Evolutionary conservation across 2,113 vertebrate genomes (phyloP).

Genomic region (Glaucomys volans): DNA sequence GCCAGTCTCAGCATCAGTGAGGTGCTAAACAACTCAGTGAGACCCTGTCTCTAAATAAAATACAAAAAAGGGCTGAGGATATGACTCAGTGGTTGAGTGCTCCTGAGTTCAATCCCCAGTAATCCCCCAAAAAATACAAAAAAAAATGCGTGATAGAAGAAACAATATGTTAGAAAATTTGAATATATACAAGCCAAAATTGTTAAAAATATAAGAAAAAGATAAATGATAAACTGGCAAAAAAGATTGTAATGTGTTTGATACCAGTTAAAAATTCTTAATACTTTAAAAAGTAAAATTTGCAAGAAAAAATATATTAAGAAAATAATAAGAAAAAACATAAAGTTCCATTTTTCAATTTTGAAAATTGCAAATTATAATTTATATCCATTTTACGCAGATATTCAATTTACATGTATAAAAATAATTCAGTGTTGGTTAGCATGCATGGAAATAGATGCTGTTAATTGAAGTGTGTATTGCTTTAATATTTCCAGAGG

Average conservation of each 20-base stretch:
- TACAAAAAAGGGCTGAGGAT: neutral
- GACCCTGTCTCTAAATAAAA: no score
- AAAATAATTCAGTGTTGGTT: neutral
- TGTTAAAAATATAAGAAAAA: constrained; percentile 34
- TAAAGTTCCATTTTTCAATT: neutral
- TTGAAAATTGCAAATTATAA: constrained; percentile 10
- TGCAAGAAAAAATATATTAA: neutral
- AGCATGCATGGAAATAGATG: constrained; percentile 19
- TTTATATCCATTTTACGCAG: neutral
- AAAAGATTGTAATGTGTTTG: neutral
- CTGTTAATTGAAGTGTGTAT: neutral
- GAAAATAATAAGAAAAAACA: neutral
- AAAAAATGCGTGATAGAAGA: neutral
- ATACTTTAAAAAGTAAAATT: neutral
- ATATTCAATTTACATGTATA: neutral
- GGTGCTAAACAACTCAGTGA: no score
- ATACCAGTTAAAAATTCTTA: neutral
- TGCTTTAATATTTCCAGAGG: neutral
- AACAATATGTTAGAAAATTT: neutral
- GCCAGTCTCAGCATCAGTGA: no score
- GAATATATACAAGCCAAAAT: constrained; percentile 24
- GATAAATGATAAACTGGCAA: neutral
- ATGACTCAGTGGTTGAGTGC: no score
- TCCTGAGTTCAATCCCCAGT: no score
- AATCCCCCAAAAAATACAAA: no score